Evolutionary conservation across 2,888 invertebrate genomes (phyloP).

Genomic region (Temnothorax unifasciatus): DNA sequence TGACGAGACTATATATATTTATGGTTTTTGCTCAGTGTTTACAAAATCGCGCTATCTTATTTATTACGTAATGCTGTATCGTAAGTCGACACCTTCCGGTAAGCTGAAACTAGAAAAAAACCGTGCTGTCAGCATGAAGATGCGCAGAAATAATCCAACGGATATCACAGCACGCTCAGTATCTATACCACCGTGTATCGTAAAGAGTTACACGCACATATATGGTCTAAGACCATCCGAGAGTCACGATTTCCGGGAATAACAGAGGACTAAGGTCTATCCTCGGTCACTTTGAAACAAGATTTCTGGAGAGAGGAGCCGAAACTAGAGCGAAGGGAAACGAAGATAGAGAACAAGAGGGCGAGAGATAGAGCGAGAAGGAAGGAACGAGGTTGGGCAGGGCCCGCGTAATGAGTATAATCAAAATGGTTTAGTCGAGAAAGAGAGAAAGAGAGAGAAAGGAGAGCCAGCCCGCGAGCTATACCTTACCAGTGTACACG

Average conservation of each 20-base stretch:
- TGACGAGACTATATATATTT: not conserved
- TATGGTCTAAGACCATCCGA: constrained; percentile 55
- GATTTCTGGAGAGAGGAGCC: constrained; percentile 26
- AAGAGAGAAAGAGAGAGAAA: not conserved
- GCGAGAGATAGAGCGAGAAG: constrained; percentile 24
- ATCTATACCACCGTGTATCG: constrained; percentile 44
- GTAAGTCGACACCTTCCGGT: constrained; percentile 13
- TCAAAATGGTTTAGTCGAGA: constrained; percentile 82
- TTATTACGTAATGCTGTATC: constrained; percentile 33
- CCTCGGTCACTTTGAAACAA: constrained; percentile 48
- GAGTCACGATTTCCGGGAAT: constrained; percentile 79
- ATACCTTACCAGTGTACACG: constrained; percentile 68
- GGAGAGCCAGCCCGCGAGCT: constrained; percentile 82
- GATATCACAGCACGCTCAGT: not conserved
- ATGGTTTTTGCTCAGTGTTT: not conserved
- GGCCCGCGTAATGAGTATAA: constrained; percentile 84
- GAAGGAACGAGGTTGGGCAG: constrained; percentile 21
- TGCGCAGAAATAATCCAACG: constrained; percentile 38
- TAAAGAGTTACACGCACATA: constrained; percentile 65
- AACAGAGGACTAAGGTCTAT: constrained; percentile 70
- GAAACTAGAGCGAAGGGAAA: constrained; percentile 24
- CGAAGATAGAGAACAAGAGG: constrained; percentile 35
- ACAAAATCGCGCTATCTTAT: constrained; percentile 9
- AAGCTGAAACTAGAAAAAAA: not conserved
- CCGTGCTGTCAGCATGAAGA: constrained; percentile 7